Percentiles rank a stretch among this genome's conserved stretches.
Conservation (phyloP, 2,113 vertebrate genomes). For the Paramormyrops kingsleyae region DNA sequence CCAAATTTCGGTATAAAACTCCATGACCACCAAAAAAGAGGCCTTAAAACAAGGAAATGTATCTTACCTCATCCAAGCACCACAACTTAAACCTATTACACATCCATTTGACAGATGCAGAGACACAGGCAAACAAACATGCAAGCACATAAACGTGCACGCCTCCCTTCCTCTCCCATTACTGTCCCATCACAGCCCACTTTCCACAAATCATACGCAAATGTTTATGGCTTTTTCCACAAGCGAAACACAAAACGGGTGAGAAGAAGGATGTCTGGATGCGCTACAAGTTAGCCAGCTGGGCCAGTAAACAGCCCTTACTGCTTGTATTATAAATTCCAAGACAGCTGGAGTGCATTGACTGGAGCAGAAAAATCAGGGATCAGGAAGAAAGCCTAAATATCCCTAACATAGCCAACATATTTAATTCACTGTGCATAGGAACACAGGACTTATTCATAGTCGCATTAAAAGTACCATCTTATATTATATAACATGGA, state of each 20-base stretch:
- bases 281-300: conserved; percentile 22
- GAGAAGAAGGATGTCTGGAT: conserved; percentile 25
- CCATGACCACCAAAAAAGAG: not conserved
- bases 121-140: not conserved
- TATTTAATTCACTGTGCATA: not conserved
- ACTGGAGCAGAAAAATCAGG: conserved; percentile 10
- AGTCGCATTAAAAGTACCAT: not conserved
- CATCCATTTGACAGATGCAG: not conserved
- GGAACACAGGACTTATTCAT: not conserved
- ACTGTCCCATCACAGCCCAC: not conserved
- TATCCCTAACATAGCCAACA: not conserved
- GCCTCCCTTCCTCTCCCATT: not conserved
- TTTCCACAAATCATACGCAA: conserved; percentile 45
- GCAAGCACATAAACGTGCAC: not conserved
- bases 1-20: not conserved
- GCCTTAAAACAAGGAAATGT: not conserved
- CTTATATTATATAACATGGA: not conserved
- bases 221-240: conserved; percentile 51
- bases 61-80: not conserved
- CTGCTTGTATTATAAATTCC: conserved; percentile 29
- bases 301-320: conserved; percentile 27
- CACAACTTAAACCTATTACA: not conserved
- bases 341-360: conserved; percentile 34
- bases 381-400: not conserved
- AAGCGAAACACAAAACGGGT: conserved; percentile 49